Evolutionary conservation across 2,113 vertebrate species (phyloP).

Genomic region (Rhipidura dahli): DNA sequence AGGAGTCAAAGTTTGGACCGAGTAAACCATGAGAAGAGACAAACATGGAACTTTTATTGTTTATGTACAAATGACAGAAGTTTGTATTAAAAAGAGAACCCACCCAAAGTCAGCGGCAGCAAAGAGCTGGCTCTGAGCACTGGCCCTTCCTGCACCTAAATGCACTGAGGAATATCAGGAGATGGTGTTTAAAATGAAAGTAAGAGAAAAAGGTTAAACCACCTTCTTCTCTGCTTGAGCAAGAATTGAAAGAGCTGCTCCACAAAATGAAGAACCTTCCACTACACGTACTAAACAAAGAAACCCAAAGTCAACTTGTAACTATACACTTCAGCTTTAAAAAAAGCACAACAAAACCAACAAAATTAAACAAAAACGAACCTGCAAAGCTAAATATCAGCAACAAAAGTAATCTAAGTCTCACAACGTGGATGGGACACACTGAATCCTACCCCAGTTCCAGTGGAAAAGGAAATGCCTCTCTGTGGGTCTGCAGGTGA

Average conservation of each 20-base stretch:
- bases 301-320: background rate
- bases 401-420: conserved; percentile 41
- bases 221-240: background rate
- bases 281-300: background rate
- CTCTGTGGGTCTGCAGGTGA: background rate
- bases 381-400: conserved; percentile 33
- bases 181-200: background rate
- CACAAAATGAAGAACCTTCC: conserved; percentile 23
- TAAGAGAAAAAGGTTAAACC: background rate
- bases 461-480: conserved; percentile 20
- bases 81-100: conserved; percentile 63
- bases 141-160: conserved; percentile 13
- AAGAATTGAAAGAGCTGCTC: conserved; percentile 13
- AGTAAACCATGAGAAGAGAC: conserved; percentile 45
- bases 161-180: background rate
- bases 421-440: conserved; percentile 46
- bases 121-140: conserved; percentile 10
- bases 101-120: background rate
- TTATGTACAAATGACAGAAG: conserved; percentile 71
- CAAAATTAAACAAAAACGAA: background rate
- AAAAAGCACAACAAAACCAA: background rate
- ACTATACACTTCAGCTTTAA: background rate
- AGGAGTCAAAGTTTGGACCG: background rate
- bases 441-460: conserved; percentile 15
- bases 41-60: conserved; percentile 65